phyloP scores from a whole-genome alignment of 2,113 vertebrate genomes.

The Pongo pygmaeus region DNA sequence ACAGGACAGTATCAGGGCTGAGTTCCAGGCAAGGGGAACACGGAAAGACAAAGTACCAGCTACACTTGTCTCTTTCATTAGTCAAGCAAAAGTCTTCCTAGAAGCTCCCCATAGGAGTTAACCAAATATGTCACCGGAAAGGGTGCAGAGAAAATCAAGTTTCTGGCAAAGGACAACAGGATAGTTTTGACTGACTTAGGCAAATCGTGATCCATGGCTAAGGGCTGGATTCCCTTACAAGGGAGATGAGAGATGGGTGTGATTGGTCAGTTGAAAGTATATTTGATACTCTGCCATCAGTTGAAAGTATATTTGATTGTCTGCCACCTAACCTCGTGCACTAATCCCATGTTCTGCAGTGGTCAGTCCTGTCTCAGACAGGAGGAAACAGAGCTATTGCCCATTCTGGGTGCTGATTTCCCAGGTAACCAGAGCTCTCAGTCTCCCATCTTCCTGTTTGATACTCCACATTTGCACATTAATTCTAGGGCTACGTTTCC shows the following conservation, averaged over 20 bases:
- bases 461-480: background rate
- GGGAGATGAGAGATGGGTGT: background rate
- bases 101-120: background rate
- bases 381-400: background rate
- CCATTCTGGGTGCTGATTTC: background rate
- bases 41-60: background rate
- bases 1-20: background rate
- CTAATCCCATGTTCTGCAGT: background rate
- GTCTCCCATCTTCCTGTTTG: background rate
- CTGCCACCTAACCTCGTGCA: background rate
- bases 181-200: background rate
- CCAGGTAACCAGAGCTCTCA: background rate
- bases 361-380: background rate
- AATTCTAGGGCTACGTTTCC: background rate
- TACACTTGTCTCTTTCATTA: background rate
- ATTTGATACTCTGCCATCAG: background rate
- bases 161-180: background rate
- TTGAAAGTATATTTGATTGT: no score
- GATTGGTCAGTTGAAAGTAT: background rate
- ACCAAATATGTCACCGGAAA: background rate
- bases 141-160: background rate
- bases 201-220: background rate
- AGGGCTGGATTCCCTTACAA: background rate
- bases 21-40: background rate
- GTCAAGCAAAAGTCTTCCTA: background rate